These are phyloP conservation scores for Drosophila ohnishii DNA, from an alignment of 1,140 invertebrate species.

Conservation along the genomic window DNA sequence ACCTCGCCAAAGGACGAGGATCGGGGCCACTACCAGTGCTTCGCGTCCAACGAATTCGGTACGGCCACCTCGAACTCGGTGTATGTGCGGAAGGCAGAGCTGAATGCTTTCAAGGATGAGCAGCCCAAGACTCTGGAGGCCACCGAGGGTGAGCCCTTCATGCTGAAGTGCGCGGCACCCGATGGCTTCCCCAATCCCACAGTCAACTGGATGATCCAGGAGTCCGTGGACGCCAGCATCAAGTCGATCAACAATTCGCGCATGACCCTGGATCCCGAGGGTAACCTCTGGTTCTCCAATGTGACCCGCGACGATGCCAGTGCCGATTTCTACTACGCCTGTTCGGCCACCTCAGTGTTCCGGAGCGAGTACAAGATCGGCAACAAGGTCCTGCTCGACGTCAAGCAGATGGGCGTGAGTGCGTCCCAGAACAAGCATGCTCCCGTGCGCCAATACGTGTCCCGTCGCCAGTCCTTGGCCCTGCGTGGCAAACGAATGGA, in stretches of 20 bases:
- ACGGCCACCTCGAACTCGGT: constrained; percentile 97
- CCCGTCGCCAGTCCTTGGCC: constrained; percentile 93
- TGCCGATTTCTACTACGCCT: constrained; percentile 93
- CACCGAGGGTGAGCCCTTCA: constrained; percentile 93
- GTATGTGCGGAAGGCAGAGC: constrained; percentile 96
- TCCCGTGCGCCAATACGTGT: constrained; percentile 92
- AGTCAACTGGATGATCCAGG: constrained; percentile 96
- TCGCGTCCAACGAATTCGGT: constrained; percentile 97
- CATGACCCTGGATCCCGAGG: constrained; percentile 97
- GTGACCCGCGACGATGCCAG: constrained; percentile 93
- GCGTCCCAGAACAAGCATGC: constrained; percentile 90
- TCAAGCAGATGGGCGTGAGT: constrained; percentile 89
- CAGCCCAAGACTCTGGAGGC: constrained; percentile 86
- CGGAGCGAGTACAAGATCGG: constrained; percentile 96
- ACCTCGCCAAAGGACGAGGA: constrained; percentile 95
- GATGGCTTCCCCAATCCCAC: constrained; percentile 97
- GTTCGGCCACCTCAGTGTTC: constrained; percentile 93
- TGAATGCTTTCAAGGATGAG: constrained; percentile 95
- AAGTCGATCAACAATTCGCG: constrained; percentile 95
- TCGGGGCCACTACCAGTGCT: constrained; percentile 98
- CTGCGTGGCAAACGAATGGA: constrained; percentile 91
- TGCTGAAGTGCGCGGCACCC: constrained; percentile 93
- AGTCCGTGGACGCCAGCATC: constrained; percentile 88
- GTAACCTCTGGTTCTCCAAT: constrained; percentile 97
- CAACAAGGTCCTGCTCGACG: constrained; percentile 91